Evolutionary conservation across 2,797 vertebrate species (phyloP).

Genomic region (Melanotaenia maccullochi): DNA sequence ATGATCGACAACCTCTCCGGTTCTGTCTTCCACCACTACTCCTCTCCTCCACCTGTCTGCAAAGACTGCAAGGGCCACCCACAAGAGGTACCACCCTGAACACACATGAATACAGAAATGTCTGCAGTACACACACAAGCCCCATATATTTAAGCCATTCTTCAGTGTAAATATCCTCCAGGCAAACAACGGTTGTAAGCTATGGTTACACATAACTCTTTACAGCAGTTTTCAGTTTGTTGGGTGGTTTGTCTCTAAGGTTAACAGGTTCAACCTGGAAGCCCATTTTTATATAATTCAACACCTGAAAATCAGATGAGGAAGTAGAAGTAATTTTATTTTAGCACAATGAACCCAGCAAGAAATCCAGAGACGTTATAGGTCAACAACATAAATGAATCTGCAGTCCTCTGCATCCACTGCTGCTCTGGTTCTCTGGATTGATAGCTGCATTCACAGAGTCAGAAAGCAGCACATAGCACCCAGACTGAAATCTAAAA

Average conservation of each 20-base stretch:
- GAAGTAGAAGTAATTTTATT: constrained; percentile 7
- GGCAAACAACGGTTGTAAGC: not conserved
- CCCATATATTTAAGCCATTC: constrained; percentile 8
- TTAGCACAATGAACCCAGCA: not conserved
- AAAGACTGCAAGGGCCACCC: constrained; percentile 92
- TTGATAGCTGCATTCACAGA: constrained; percentile 20
- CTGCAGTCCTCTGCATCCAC: not conserved
- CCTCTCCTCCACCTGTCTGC: constrained; percentile 90
- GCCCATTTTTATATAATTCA: not conserved
- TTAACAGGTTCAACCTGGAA: not conserved
- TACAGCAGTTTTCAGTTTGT: not conserved
- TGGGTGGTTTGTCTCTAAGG: not conserved
- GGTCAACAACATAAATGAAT: constrained; percentile 1
- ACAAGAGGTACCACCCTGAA: constrained; percentile 88
- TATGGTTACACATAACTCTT: not conserved
- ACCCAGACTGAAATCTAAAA: constrained; percentile 19
- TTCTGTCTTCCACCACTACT: constrained; percentile 99
- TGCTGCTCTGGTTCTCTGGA: constrained; percentile 18
- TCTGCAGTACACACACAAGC: constrained; percentile 17
- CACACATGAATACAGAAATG: constrained; percentile 9
- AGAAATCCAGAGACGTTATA: constrained; percentile 4
- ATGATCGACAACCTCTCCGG: constrained; percentile 99
- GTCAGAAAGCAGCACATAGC: constrained; percentile 4
- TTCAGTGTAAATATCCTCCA: not conserved
- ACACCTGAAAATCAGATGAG: not conserved